Percentiles rank a stretch among this genome's conserved stretches.
These are phyloP conservation scores for Oeneis ivallda DNA, from an alignment of 2,888 invertebrate species.

Conservation along the genomic window DNA sequence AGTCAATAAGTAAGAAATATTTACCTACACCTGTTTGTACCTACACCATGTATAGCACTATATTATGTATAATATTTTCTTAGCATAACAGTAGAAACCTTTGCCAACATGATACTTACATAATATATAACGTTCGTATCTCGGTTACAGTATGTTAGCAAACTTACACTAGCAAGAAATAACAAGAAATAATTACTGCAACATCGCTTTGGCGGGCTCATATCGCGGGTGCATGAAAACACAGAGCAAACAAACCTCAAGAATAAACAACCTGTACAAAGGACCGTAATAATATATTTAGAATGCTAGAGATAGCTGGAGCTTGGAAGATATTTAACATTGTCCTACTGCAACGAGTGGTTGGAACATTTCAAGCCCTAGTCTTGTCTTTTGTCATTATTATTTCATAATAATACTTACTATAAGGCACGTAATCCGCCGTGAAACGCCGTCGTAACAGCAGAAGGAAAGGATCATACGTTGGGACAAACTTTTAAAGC, in stretches of 20 bases:
- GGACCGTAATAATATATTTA: neutral
- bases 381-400: too few species aligned
- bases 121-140: neutral
- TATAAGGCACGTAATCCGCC: too few species aligned
- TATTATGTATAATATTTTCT: too few species aligned
- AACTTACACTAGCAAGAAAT: constrained; percentile 7
- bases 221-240: neutral
- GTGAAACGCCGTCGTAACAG: too few species aligned
- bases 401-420: too few species aligned
- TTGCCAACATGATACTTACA: neutral
- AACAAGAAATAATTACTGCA: constrained; percentile 7
- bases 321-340: neutral
- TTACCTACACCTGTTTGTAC: too few species aligned
- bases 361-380: too few species aligned
- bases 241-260: constrained; percentile 1
- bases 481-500: too few species aligned
- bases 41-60: too few species aligned
- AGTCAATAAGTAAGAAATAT: neutral
- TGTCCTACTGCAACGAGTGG: too few species aligned
- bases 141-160: neutral
- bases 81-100: neutral
- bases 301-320: neutral
- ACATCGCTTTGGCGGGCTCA: neutral
- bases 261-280: neutral
- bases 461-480: too few species aligned